Percentiles rank a stretch among this genome's conserved stretches.
Conservation (phyloP, 1,140 invertebrate species). For the Drosophila persimilis region DNA sequence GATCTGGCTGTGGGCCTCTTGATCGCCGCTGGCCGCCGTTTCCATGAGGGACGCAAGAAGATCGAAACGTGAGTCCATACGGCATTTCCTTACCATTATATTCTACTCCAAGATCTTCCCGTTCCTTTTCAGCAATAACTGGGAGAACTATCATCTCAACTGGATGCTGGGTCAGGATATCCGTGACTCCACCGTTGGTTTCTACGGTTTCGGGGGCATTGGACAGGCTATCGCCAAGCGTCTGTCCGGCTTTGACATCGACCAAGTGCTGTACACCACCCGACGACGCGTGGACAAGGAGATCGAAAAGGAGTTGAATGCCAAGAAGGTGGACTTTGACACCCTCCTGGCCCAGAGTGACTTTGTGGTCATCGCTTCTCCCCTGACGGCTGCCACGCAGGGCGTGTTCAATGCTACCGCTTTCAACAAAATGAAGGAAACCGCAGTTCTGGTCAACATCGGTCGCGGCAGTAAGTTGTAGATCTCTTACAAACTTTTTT, state of each 20-base stretch:
- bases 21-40: conserved; percentile 85
- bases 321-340: conserved; percentile 88
- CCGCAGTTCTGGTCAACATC: conserved; percentile 92
- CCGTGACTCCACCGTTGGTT: conserved; percentile 91
- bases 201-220: conserved; percentile 94
- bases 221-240: conserved; percentile 89
- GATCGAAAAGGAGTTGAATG: conserved; percentile 88
- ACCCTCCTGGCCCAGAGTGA: conserved; percentile 89
- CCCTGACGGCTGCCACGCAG: conserved; percentile 89
- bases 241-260: conserved; percentile 89
- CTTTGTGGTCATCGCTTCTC: conserved; percentile 90
- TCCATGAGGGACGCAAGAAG: conserved; percentile 89
- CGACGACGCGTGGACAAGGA: conserved; percentile 85
- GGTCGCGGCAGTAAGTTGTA: conserved; percentile 88
- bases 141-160: conserved; percentile 92
- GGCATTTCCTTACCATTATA: conserved; percentile 59
- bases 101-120: conserved; percentile 26
- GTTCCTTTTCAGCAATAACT: conserved; percentile 86
- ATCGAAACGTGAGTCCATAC: conserved; percentile 83
- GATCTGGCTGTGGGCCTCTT: conserved; percentile 90
- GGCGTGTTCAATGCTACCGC: conserved; percentile 89
- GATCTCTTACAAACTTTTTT: no score
- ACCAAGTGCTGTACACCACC: conserved; percentile 89
- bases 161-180: conserved; percentile 95
- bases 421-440: conserved; percentile 93